phyloP scores from a whole-genome alignment of 2,888 invertebrate genomes.

The Callinectes sapidus region DNA sequence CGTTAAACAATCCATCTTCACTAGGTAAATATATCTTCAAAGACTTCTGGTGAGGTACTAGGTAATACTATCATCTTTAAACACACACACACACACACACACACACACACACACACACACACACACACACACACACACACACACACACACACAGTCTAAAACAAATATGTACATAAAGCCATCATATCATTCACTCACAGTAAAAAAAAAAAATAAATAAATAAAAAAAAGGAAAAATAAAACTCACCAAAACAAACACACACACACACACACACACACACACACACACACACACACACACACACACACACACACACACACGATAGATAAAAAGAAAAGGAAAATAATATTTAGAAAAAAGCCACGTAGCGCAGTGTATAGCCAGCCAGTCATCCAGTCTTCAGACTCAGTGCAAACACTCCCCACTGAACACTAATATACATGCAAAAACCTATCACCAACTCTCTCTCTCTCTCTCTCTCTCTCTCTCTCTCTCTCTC shows the following conservation, averaged over 20 bases:
- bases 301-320: neutral
- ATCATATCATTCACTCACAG: neutral
- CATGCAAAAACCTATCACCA: constrained; percentile 35
- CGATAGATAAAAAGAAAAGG: neutral
- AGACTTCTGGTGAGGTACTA: neutral
- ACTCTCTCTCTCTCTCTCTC: neutral
- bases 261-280: too few species aligned
- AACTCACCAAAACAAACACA: neutral
- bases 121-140: constrained; percentile 8
- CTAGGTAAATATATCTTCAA: neutral
- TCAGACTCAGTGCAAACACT: constrained; percentile 13
- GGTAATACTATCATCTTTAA: neutral
- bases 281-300: too few species aligned
- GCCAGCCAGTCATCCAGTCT: constrained; percentile 12
- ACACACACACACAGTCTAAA: neutral
- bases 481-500: too few species aligned
- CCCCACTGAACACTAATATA: constrained; percentile 30
- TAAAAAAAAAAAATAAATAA: neutral
- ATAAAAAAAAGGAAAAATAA: neutral
- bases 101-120: constrained; percentile 19
- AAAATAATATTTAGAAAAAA: neutral
- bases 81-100: constrained; percentile 16
- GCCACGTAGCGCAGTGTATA: neutral
- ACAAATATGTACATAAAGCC: neutral
- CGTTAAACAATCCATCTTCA: neutral